Conservation (phyloP, 2,797 vertebrate species). For the Rhincodon typus region DNA sequence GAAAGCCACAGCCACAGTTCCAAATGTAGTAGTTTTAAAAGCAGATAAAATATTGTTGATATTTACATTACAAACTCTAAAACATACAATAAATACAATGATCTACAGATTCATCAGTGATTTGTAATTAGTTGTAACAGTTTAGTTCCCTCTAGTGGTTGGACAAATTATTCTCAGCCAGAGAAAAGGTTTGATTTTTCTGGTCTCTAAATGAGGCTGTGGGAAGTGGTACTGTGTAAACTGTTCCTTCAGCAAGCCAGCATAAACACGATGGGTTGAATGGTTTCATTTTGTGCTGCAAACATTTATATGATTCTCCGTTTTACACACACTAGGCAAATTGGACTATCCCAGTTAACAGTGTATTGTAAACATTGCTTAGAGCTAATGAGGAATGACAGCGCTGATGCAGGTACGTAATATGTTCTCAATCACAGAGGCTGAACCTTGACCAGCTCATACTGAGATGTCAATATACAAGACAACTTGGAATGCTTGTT, state of each 20-base stretch:
- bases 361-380: not conserved
- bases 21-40: not conserved
- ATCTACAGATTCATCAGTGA: not conserved
- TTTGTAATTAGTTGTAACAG: not conserved
- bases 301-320: too few species aligned
- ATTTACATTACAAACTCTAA: not conserved
- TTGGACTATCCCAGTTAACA: not conserved
- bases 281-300: too few species aligned
- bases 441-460: not conserved
- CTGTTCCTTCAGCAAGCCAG: not conserved
- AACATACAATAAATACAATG: not conserved
- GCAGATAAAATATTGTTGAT: not conserved
- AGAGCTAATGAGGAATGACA: not conserved
- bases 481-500: not conserved
- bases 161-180: not conserved
- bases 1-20: not conserved
- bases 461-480: not conserved
- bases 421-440: not conserved
- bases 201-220: not conserved
- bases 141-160: conserved; percentile 20
- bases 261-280: too few species aligned
- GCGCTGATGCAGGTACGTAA: not conserved
- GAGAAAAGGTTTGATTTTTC: not conserved
- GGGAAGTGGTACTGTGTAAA: not conserved
- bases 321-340: not conserved